A percentile compares a stretch with the other conserved stretches of the same genome.
Evolutionary conservation across 2,797 vertebrate genomes (phyloP).

Genomic region (Graptemys geographica): DNA sequence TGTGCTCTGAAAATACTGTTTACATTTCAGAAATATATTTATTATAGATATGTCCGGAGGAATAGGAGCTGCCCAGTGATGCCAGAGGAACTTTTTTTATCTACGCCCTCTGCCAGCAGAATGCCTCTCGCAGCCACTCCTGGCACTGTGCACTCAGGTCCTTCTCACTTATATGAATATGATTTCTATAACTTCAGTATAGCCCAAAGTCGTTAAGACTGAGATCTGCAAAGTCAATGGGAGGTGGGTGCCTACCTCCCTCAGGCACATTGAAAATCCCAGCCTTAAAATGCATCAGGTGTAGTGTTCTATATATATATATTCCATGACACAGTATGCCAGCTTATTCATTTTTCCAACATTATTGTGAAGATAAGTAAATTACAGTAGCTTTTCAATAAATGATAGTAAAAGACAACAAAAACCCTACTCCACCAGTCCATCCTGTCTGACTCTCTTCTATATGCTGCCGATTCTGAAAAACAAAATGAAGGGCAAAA

Average conservation of each 20-base stretch:
- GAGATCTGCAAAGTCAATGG: not conserved
- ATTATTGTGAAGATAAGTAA: slow-evolving; percentile 33
- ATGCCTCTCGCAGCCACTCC: not conserved
- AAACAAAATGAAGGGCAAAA: slow-evolving; percentile 56
- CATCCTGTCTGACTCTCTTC: slow-evolving; percentile 94
- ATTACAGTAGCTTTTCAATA: slow-evolving; percentile 35
- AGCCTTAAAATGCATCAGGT: not conserved
- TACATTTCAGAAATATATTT: not conserved
- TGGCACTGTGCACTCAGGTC: not conserved
- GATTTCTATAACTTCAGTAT: not conserved
- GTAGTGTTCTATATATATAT: not conserved
- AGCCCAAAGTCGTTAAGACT: not conserved
- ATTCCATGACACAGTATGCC: slow-evolving; percentile 14
- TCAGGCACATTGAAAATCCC: not conserved
- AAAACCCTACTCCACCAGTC: slow-evolving; percentile 92
- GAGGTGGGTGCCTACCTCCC: not conserved
- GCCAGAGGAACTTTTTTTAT: not conserved
- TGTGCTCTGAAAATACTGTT: not conserved
- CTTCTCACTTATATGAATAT: not conserved
- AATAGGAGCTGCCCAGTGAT: not conserved
- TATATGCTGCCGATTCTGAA: slow-evolving; percentile 84
- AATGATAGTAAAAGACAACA: slow-evolving; percentile 59
- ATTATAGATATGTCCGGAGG: not conserved
- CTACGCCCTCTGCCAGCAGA: not conserved
- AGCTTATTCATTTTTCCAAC: slow-evolving; percentile 41